Evolutionary conservation across 2,113 vertebrate species (phyloP).

Genomic region (Naja naja): DNA sequence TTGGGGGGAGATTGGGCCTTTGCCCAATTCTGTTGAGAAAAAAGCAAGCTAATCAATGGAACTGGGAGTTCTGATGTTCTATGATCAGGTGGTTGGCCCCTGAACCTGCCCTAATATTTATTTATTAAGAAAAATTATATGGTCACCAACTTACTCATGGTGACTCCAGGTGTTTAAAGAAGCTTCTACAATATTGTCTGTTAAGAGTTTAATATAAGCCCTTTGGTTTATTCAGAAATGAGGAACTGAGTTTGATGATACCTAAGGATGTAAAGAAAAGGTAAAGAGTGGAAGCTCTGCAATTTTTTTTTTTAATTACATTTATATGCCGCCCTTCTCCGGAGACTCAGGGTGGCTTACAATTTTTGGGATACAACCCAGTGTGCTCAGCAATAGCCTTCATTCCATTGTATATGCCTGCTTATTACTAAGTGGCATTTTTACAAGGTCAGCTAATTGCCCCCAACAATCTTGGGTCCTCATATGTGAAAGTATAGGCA

Average conservation of each 20-base stretch:
- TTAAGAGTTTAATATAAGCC: constrained; percentile 66
- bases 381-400: no score
- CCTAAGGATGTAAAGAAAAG: background rate
- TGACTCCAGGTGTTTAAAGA: no score
- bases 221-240: constrained; percentile 45
- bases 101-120: constrained; percentile 62
- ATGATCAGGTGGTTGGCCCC: constrained; percentile 65
- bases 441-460: no score
- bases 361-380: no score
- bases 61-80: constrained; percentile 69
- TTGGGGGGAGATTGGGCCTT: constrained; percentile 22
- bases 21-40: background rate
- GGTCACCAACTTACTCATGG: no score
- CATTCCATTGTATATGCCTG: no score
- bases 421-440: no score
- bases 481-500: background rate
- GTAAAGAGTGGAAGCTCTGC: background rate
- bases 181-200: constrained; percentile 52
- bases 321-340: no score
- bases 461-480: no score
- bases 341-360: no score
- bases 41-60: constrained; percentile 53
- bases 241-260: background rate
- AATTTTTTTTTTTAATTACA: no score
- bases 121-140: no score